Conservation (phyloP, 2,797 vertebrate genomes). For the Galago senegalensis region DNA sequence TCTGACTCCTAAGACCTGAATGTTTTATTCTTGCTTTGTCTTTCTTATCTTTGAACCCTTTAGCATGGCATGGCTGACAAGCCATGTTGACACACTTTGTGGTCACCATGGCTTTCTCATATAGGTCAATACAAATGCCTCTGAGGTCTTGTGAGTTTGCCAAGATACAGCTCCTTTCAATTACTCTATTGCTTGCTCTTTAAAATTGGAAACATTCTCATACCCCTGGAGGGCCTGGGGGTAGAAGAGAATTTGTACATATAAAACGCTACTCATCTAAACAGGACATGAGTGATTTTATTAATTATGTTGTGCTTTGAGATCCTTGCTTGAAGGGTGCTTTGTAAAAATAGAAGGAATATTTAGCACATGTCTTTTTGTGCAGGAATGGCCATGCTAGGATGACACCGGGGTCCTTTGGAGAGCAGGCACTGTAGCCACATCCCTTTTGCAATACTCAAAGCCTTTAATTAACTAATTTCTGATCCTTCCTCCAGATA, state of each 20-base stretch:
- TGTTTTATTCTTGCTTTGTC: conserved; percentile 39
- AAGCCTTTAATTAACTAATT: background rate
- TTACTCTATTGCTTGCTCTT: conserved; percentile 73
- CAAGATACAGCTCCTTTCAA: conserved; percentile 80
- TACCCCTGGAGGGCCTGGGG: conserved; percentile 64
- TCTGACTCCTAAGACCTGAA: conserved; percentile 57
- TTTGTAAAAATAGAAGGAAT: conserved; percentile 44
- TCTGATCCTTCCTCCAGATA: background rate
- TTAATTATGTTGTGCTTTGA: conserved; percentile 73
- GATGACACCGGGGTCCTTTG: background rate
- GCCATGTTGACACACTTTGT: conserved; percentile 53
- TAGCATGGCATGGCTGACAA: conserved; percentile 37
- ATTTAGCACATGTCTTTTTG: conserved; percentile 38
- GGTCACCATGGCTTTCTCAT: conserved; percentile 65
- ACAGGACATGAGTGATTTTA: conserved; percentile 79
- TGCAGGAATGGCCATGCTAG: background rate
- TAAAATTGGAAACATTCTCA: conserved; percentile 80
- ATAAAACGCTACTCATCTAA: conserved; percentile 80
- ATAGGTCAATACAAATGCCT: conserved; percentile 73
- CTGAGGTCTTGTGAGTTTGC: conserved; percentile 72
- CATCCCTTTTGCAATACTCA: background rate
- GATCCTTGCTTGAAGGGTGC: conserved; percentile 44
- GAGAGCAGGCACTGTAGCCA: background rate
- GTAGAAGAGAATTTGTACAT: conserved; percentile 76
- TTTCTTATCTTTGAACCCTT: conserved; percentile 66